Percentiles rank a stretch among this genome's conserved stretches.
Conservation (phyloP, 2,888 invertebrate genomes). For the Xylocampa areola region DNA sequence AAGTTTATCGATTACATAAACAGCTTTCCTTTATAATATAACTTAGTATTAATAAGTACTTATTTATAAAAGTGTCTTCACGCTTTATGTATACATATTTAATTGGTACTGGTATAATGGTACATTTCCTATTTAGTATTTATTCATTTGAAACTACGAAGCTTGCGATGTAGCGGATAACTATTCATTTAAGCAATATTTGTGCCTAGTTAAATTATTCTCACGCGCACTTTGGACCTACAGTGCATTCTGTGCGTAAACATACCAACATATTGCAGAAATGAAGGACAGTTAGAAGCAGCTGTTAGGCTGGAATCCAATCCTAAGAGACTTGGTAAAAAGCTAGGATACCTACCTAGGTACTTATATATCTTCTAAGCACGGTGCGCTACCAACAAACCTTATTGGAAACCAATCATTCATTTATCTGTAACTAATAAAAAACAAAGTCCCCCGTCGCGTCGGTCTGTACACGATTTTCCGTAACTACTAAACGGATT, state of each 20-base stretch:
- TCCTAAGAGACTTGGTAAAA: constrained; percentile 16
- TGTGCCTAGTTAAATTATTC: constrained; percentile 1
- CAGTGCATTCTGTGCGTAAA: too few relatives aligned
- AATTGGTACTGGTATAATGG: too few relatives aligned
- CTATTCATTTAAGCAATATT: constrained; percentile 23
- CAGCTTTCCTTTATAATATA: too few relatives aligned
- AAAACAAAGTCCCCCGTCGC: too few relatives aligned
- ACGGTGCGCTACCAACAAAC: constrained; percentile 4
- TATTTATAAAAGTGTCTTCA: constrained; percentile 10
- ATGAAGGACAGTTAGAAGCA: background rate
- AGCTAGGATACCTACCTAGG: constrained; percentile 4
- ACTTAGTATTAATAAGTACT: too few relatives aligned
- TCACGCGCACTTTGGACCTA: constrained; percentile 3
- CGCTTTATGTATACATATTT: constrained; percentile 25
- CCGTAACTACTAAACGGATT: too few relatives aligned
- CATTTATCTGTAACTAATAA: too few relatives aligned
- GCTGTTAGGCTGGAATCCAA: background rate
- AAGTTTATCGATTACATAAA: too few relatives aligned
- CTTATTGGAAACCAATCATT: constrained; percentile 32
- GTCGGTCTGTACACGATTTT: too few relatives aligned
- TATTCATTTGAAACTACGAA: constrained; percentile 17
- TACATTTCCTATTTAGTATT: constrained; percentile 16
- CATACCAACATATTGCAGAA: background rate
- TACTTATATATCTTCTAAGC: background rate
- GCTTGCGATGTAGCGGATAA: constrained; percentile 8